A percentile compares a stretch with the other conserved stretches of the same genome.
These are phyloP conservation scores for Coendou prehensilis DNA, from an alignment of 2,797 vertebrate genomes.

Conservation along the genomic window DNA sequence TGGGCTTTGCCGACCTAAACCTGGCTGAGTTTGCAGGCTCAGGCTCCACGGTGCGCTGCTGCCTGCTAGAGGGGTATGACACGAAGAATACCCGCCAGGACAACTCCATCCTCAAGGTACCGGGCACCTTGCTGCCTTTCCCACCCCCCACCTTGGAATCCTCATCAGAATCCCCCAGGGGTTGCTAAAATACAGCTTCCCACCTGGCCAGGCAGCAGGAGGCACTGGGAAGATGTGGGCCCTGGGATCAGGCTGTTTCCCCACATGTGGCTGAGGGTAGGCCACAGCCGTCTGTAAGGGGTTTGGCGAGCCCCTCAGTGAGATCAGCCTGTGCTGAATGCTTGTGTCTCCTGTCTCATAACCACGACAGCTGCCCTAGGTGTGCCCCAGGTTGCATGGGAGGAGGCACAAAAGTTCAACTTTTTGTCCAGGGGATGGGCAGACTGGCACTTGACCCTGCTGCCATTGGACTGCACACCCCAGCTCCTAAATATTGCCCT, in stretches of 20 bases:
- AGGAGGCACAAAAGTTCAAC: not conserved
- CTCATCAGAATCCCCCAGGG: not conserved
- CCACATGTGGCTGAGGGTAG: not conserved
- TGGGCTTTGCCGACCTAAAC: slow-evolving; percentile 98
- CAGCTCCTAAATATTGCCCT: not conserved
- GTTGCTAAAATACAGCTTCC: not conserved
- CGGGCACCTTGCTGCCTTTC: not conserved
- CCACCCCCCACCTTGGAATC: not conserved
- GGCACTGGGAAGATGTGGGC: not conserved
- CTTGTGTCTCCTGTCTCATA: not conserved
- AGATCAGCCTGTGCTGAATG: not conserved
- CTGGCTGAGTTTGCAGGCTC: slow-evolving; percentile 98
- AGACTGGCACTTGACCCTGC: not conserved
- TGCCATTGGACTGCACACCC: not conserved
- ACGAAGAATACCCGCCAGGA: slow-evolving; percentile 98
- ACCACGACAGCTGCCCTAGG: not conserved
- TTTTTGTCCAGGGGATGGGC: not conserved
- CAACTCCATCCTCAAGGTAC: slow-evolving; percentile 98
- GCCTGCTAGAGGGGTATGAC: slow-evolving; percentile 98
- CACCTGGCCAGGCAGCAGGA: not conserved
- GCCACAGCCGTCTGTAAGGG: not conserved
- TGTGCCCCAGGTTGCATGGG: not conserved
- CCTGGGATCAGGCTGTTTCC: not conserved
- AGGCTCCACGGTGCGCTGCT: slow-evolving; percentile 96
- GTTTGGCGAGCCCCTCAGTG: not conserved